Conservation (phyloP, 2,113 vertebrate genomes). For the Donacobius atricapilla region DNA sequence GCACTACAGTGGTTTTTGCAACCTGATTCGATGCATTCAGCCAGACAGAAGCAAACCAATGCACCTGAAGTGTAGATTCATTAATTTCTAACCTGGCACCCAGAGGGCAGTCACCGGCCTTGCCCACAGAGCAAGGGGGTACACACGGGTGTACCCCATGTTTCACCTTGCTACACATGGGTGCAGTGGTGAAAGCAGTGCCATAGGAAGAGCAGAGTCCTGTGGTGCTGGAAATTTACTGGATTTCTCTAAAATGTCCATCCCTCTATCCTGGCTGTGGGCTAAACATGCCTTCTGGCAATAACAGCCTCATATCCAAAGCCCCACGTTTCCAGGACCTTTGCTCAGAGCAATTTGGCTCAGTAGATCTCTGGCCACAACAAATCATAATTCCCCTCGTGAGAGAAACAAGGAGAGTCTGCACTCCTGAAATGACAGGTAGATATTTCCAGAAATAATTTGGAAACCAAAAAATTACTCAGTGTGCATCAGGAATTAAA, state of each 20-base stretch:
- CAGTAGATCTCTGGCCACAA: neutral
- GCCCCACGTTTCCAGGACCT: neutral
- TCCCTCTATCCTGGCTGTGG: neutral
- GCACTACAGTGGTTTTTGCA: neutral
- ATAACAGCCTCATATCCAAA: neutral
- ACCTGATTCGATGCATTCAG: constrained; percentile 64
- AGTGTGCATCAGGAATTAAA: neutral
- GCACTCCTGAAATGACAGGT: neutral
- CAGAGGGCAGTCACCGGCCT: constrained; percentile 82
- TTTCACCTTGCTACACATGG: too few relatives aligned
- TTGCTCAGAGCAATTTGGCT: neutral
- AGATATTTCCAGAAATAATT: neutral
- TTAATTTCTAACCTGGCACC: constrained; percentile 75
- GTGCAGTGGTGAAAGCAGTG: neutral
- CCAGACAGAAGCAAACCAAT: constrained; percentile 78
- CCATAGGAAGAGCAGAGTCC: neutral
- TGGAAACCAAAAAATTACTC: neutral
- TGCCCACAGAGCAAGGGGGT: constrained; percentile 76
- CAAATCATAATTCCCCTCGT: neutral
- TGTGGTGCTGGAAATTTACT: neutral
- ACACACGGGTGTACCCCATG: too few relatives aligned
- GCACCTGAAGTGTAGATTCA: constrained; percentile 81
- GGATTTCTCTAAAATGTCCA: neutral
- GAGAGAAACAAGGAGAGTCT: neutral
- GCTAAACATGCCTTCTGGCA: neutral